Evolutionary conservation across 2,888 invertebrate species (phyloP).

Genomic region (Brenthis ino): DNA sequence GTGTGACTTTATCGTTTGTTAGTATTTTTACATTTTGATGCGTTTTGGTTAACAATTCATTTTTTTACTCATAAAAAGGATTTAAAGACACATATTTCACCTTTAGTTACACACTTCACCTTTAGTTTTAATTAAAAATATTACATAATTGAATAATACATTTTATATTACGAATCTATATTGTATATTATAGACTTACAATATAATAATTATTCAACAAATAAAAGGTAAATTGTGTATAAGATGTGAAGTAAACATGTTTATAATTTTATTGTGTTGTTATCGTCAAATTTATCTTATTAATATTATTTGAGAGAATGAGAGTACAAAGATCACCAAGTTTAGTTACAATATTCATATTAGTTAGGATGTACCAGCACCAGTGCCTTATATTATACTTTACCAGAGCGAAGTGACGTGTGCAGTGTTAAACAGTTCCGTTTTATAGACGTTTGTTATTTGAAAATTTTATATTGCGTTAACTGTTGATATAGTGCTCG

Average conservation of each 20-base stretch:
- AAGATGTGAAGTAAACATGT: conserved; percentile 1
- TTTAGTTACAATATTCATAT: conserved; percentile 12
- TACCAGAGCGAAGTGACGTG: conserved; percentile 44
- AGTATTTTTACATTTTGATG: too few species aligned
- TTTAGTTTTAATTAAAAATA: too few species aligned
- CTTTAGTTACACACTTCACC: too few species aligned
- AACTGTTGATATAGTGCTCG: conserved; percentile 11
- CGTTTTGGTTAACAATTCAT: too few species aligned
- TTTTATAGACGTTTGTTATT: conserved; percentile 30
- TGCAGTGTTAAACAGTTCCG: conserved; percentile 20
- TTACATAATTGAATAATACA: too few species aligned
- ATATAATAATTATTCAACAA: not conserved
- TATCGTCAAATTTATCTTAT: conserved; percentile 3
- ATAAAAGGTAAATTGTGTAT: conserved; percentile 5
- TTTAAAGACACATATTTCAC: too few species aligned
- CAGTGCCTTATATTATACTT: conserved; percentile 57
- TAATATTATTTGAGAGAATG: conserved; percentile 12
- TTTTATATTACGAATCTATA: too few species aligned
- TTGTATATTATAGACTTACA: too few species aligned
- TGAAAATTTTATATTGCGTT: conserved; percentile 37
- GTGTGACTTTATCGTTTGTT: too few species aligned
- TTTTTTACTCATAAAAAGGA: too few species aligned
- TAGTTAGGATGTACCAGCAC: conserved; percentile 41
- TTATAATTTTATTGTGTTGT: not conserved
- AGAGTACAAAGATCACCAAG: conserved; percentile 21